phyloP scores from a whole-genome alignment of 2,888 invertebrate genomes.

The Chouioia cunea region DNA sequence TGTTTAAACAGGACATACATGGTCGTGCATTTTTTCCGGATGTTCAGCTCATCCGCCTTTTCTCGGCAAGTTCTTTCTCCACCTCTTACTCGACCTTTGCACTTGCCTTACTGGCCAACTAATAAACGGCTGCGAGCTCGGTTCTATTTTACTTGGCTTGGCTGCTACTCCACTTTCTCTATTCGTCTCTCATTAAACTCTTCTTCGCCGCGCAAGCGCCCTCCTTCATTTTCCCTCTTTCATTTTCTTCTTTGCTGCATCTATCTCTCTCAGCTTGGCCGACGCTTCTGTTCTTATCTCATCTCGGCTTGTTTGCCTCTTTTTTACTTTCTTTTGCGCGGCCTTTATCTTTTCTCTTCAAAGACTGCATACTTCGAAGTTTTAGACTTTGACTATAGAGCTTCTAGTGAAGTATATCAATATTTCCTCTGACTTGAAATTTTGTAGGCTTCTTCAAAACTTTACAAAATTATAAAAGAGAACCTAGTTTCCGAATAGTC shows the following conservation, averaged over 20 bases:
- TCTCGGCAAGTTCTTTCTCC: slow-evolving; percentile 17
- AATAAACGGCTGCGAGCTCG: slow-evolving; percentile 54
- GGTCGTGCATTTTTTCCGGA: slow-evolving; percentile 6
- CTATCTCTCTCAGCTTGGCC: background rate
- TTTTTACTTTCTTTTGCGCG: background rate
- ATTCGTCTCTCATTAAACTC: slow-evolving; percentile 41
- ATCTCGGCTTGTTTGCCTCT: slow-evolving; percentile 24
- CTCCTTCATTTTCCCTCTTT: slow-evolving; percentile 25
- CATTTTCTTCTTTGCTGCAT: slow-evolving; percentile 23
- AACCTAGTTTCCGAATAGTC: too few species aligned
- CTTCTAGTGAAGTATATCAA: too few species aligned
- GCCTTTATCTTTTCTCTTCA: too few species aligned
- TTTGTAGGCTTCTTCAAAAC: background rate
- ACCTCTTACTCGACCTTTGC: slow-evolving; percentile 13
- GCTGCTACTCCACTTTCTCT: slow-evolving; percentile 30
- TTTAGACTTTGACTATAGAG: too few species aligned
- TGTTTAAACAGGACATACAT: background rate
- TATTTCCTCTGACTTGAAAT: background rate
- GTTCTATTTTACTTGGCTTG: slow-evolving; percentile 43
- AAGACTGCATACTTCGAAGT: too few species aligned
- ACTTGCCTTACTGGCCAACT: slow-evolving; percentile 55
- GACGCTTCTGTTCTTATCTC: slow-evolving; percentile 10
- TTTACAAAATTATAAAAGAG: too few species aligned
- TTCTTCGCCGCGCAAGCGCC: slow-evolving; percentile 30
- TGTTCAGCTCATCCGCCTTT: background rate